Evolutionary conservation across 1,140 invertebrate genomes (phyloP).

Genomic region (Tyrophagus putrescentiae): DNA sequence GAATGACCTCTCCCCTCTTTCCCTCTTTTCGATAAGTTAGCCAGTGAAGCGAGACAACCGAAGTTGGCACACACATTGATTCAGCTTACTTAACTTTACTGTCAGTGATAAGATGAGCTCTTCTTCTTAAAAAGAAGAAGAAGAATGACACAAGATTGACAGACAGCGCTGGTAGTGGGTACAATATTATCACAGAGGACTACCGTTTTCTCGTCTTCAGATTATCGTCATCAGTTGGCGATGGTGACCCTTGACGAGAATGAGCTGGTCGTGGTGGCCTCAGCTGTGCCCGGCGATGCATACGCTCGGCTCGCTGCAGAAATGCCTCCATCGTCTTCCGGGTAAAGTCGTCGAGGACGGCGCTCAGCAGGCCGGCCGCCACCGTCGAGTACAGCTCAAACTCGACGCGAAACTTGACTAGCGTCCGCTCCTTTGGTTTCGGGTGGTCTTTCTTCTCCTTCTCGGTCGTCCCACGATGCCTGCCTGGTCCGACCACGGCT

Average conservation of each 20-base stretch:
- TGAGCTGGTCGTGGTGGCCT: too few species aligned
- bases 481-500: too few species aligned
- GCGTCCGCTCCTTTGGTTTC: too few species aligned
- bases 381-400: slow-evolving; percentile 8
- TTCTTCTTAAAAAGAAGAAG: neutral
- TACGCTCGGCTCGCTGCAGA: neutral
- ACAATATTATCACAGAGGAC: neutral
- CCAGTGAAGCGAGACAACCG: too few species aligned
- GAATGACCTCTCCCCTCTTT: too few species aligned
- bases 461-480: too few species aligned
- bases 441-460: neutral
- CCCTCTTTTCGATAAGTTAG: too few species aligned
- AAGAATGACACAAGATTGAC: neutral
- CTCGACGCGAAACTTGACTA: neutral
- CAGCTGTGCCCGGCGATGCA: too few species aligned
- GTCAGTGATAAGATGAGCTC: neutral
- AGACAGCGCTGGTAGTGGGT: neutral
- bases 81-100: too few species aligned
- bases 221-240: neutral
- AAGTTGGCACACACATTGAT: too few species aligned
- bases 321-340: slow-evolving; percentile 11
- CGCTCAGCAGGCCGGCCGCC: neutral
- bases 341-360: slow-evolving; percentile 9
- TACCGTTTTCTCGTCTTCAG: neutral
- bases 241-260: too few species aligned